These are phyloP conservation scores for Leptothorax acervorum DNA, from an alignment of 2,888 invertebrate species.

Conservation along the genomic window DNA sequence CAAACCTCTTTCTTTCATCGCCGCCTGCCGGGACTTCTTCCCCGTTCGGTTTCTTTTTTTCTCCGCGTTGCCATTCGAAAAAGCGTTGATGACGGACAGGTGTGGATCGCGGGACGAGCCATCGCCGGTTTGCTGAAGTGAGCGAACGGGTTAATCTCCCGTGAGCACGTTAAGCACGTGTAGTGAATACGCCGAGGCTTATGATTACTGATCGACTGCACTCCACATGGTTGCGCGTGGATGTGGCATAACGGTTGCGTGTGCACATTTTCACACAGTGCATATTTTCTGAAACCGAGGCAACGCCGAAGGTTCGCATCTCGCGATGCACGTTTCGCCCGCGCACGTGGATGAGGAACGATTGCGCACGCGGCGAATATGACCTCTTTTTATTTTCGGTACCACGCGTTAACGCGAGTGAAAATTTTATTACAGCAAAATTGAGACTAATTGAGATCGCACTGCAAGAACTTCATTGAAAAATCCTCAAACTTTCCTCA, in stretches of 20 bases:
- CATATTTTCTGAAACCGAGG: constrained; percentile 32
- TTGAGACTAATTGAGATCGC: neutral
- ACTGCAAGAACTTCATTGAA: neutral
- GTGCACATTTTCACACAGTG: constrained; percentile 27
- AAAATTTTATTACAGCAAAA: neutral
- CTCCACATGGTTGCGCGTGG: constrained; percentile 23
- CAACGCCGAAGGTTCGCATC: neutral
- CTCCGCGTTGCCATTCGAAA: neutral
- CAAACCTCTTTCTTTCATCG: constrained; percentile 10
- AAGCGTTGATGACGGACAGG: constrained; percentile 32
- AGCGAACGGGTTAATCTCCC: constrained; percentile 45
- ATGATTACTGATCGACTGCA: constrained; percentile 47
- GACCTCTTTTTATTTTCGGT: neutral
- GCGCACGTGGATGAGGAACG: neutral
- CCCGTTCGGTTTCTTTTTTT: neutral
- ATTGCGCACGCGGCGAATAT: too few species aligned
- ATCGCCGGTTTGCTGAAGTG: constrained; percentile 18
- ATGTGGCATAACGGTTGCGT: constrained; percentile 42
- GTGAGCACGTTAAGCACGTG: constrained; percentile 41
- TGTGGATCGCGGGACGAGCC: constrained; percentile 8
- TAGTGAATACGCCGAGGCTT: constrained; percentile 38
- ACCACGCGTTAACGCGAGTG: neutral
- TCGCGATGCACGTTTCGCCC: neutral
- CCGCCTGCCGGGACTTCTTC: neutral
- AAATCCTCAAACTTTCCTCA: neutral